Evolutionary conservation across 1,140 invertebrate species (phyloP).

Genomic region (Caenorhabditis elegans): DNA sequence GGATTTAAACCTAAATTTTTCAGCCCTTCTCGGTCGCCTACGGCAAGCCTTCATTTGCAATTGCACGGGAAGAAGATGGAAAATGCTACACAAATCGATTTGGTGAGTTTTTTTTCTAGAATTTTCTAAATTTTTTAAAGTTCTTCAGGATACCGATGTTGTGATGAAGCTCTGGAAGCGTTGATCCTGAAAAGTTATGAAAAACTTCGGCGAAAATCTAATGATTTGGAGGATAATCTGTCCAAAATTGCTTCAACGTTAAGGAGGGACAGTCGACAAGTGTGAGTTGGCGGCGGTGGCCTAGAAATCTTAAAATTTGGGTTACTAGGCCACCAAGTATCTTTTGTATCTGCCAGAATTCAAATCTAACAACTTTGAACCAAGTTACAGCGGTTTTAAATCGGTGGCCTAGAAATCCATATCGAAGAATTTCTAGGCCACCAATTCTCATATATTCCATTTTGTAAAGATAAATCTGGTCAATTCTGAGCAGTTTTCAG

Average conservation of each 20-base stretch:
- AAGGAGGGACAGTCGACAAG: slow-evolving; percentile 12
- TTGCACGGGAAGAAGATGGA: background rate
- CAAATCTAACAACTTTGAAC: too few species aligned
- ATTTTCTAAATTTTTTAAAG: background rate
- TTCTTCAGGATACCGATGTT: background rate
- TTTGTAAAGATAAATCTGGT: too few species aligned
- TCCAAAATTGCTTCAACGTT: background rate
- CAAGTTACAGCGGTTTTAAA: too few species aligned
- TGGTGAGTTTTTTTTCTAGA: background rate
- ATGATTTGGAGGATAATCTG: background rate
- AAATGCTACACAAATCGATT: background rate
- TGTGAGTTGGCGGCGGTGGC: too few species aligned
- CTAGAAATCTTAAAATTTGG: too few species aligned
- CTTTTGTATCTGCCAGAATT: too few species aligned
- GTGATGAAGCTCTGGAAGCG: background rate
- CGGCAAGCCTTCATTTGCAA: background rate
- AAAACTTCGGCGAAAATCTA: background rate
- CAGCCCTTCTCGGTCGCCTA: background rate
- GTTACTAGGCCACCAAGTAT: too few species aligned
- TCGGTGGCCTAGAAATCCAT: too few species aligned
- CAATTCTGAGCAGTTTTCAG: too few species aligned
- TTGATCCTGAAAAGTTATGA: slow-evolving; percentile 19
- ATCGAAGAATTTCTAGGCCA: too few species aligned
- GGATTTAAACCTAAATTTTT: too few species aligned
- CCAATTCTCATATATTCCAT: too few species aligned